Evolutionary conservation across 2,888 invertebrate species (phyloP).

Genomic region (Nebria brevicollis): DNA sequence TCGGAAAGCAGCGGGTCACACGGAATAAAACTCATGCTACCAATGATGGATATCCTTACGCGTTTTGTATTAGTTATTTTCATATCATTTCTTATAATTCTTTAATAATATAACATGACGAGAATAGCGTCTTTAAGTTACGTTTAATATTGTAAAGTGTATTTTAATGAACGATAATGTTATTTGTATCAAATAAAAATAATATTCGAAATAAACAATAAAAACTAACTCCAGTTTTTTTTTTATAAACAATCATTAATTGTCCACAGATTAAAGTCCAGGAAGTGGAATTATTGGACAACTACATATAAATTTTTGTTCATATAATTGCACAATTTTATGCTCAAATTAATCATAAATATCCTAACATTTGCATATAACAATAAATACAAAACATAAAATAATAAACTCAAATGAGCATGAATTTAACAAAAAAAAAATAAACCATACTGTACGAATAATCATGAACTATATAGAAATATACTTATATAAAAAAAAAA

Average conservation of each 20-base stretch:
- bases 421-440: too few species aligned
- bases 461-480: not conserved
- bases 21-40: conserved; percentile 49
- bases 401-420: not conserved
- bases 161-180: not conserved
- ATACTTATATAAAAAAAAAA: not conserved
- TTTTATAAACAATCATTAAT: too few species aligned
- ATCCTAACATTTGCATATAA: too few species aligned
- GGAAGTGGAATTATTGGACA: too few species aligned
- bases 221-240: not conserved
- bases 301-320: too few species aligned
- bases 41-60: not conserved
- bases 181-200: conserved; percentile 16
- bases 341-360: too few species aligned
- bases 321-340: too few species aligned
- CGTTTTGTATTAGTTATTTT: not conserved
- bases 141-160: not conserved
- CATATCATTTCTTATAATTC: not conserved
- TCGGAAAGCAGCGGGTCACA: conserved; percentile 86
- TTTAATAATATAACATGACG: not conserved
- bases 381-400: too few species aligned
- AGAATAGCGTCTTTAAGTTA: not conserved
- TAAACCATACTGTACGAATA: not conserved
- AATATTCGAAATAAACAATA: conserved; percentile 5
- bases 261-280: too few species aligned